Evolutionary conservation across 1,140 invertebrate species (phyloP).

Genomic region (Drosophila teissieri): DNA sequence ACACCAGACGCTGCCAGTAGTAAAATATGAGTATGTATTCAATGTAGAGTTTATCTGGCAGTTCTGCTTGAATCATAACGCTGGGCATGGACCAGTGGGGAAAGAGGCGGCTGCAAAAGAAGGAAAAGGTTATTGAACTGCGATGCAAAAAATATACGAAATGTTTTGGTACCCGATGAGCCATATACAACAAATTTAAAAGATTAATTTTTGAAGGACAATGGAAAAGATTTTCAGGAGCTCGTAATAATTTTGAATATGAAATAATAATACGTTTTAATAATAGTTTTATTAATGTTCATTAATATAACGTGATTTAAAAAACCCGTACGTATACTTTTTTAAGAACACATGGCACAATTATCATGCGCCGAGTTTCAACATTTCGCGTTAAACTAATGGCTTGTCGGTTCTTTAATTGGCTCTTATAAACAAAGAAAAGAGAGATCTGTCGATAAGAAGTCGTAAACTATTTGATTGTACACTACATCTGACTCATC

Average conservation of each 20-base stretch:
- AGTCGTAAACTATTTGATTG: neutral
- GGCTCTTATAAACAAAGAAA: neutral
- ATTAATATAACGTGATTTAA: too few species aligned
- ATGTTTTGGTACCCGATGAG: neutral
- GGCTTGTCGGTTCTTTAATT: too few species aligned
- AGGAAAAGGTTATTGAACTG: neutral
- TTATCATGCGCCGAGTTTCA: neutral
- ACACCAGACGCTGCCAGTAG: conserved; percentile 70
- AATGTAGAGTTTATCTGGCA: conserved; percentile 70
- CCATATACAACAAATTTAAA: too few species aligned
- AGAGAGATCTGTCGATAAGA: neutral
- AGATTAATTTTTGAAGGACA: too few species aligned
- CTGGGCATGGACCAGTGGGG: conserved; percentile 56
- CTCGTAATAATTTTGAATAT: too few species aligned
- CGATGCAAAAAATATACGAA: neutral
- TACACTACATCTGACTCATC: neutral
- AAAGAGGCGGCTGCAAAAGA: conserved; percentile 53
- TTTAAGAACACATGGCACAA: neutral
- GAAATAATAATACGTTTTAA: too few species aligned
- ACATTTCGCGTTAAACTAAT: neutral
- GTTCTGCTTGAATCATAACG: conserved; percentile 48
- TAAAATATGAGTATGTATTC: conserved; percentile 76
- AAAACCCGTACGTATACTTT: too few species aligned
- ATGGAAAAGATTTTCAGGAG: too few species aligned
- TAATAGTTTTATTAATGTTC: too few species aligned